These are phyloP conservation scores for Dendrophyllia cribrosa DNA, from an alignment of 64 coral and sea anemone genomes.

Conservation along the genomic window DNA sequence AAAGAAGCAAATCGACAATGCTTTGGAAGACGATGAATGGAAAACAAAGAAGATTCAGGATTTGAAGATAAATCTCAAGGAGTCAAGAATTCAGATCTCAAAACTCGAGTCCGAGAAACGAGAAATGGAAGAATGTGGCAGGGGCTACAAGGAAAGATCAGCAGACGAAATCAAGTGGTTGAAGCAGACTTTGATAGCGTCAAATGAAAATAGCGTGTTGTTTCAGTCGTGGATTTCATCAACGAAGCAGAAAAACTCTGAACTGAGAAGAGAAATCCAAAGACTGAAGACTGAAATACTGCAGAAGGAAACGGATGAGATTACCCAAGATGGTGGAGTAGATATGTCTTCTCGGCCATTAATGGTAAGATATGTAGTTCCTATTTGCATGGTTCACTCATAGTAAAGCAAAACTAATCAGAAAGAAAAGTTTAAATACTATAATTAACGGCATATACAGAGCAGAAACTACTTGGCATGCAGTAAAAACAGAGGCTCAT, in stretches of 20 bases:
- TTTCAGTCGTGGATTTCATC: background rate
- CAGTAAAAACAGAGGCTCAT: no score
- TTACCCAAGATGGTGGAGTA: no score
- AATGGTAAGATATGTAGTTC: background rate
- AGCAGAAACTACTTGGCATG: no score
- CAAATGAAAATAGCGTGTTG: background rate
- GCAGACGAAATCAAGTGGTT: background rate
- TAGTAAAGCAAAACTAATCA: no score
- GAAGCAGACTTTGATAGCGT: background rate
- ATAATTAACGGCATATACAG: no score
- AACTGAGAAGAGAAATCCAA: background rate
- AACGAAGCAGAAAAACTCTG: background rate
- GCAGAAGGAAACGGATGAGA: background rate
- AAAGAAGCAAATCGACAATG: background rate
- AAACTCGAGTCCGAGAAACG: background rate
- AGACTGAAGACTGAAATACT: background rate
- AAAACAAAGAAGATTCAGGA: background rate
- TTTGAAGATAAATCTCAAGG: slow-evolving; percentile 2
- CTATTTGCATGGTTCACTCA: background rate
- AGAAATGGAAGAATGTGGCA: background rate
- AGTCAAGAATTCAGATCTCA: background rate
- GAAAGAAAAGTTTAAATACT: no score
- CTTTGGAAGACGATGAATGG: background rate
- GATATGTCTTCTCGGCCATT: background rate
- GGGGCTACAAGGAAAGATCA: background rate